These are phyloP conservation scores for Labeo rohita DNA, from an alignment of 2,113 vertebrate genomes.

Conservation along the genomic window DNA sequence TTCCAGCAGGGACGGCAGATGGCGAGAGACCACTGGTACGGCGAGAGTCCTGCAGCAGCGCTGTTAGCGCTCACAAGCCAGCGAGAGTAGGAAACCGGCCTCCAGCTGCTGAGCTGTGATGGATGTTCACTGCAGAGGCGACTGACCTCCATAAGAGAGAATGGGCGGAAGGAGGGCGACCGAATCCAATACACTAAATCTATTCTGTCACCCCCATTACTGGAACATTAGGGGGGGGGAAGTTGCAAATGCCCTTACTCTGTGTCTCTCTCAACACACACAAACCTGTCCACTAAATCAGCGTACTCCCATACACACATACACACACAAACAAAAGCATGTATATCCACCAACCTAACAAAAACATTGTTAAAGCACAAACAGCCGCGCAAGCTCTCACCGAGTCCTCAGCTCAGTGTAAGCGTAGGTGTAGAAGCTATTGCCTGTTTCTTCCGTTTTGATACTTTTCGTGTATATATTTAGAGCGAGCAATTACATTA, in stretches of 20 bases:
- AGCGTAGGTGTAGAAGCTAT: conserved; percentile 19
- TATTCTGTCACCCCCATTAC: conserved; percentile 59
- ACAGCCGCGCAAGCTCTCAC: background rate
- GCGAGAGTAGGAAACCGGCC: conserved; percentile 69
- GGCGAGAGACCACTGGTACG: conserved; percentile 58
- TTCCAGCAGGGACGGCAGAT: conserved; percentile 66
- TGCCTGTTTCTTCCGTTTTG: conserved; percentile 28
- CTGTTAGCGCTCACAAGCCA: conserved; percentile 65
- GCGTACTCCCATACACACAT: background rate
- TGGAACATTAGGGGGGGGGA: conserved; percentile 42
- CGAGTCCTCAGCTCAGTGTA: conserved; percentile 26
- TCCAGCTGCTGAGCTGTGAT: conserved; percentile 72
- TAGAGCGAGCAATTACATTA: conserved; percentile 52
- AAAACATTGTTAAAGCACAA: background rate
- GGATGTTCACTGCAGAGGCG: conserved; percentile 75
- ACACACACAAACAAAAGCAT: background rate
- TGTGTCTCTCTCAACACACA: conserved; percentile 42
- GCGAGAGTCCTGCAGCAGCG: conserved; percentile 60
- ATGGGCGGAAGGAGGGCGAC: background rate
- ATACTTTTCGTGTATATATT: conserved; percentile 49
- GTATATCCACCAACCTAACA: background rate
- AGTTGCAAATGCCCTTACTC: conserved; percentile 34
- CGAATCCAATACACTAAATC: conserved; percentile 57
- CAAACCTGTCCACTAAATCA: conserved; percentile 11
- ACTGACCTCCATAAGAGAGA: conserved; percentile 66